A percentile compares a stretch with the other conserved stretches of the same genome.
Evolutionary conservation across 2,113 vertebrate species (phyloP).

Genomic region (Crotalus tigris): DNA sequence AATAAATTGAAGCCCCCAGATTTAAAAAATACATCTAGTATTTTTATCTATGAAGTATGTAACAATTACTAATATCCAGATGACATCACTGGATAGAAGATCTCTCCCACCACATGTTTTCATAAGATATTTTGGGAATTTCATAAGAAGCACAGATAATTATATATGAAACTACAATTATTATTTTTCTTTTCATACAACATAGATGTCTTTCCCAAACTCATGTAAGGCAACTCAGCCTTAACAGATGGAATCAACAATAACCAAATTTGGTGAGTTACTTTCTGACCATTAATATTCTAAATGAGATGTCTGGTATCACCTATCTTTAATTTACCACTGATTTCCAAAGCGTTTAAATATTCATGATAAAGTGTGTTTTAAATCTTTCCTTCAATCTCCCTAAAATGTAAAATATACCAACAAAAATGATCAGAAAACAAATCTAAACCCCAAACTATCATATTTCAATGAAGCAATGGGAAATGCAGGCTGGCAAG

Average conservation of each 20-base stretch:
- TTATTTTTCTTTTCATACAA: neutral
- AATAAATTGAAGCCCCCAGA: neutral
- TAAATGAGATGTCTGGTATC: neutral
- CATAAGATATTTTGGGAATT: neutral
- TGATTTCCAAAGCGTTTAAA: neutral
- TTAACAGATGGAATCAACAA: neutral
- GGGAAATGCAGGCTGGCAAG: conserved; percentile 5
- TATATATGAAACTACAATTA: neutral
- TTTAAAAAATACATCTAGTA: neutral
- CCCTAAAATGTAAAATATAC: neutral
- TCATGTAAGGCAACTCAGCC: neutral
- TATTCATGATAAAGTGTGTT: neutral
- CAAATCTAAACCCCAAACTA: conserved; percentile 12
- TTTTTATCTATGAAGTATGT: neutral
- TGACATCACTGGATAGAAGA: neutral
- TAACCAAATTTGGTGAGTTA: neutral
- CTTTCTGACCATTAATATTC: rapidly evolving
- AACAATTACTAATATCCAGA: conserved; percentile 12
- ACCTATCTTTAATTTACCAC: neutral
- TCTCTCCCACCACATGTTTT: neutral
- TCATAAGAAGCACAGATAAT: neutral
- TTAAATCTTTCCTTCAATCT: neutral
- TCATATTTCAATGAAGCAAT: conserved; percentile 19
- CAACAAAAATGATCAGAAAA: neutral
- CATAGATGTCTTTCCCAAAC: neutral